phyloP scores from a whole-genome alignment of 2,797 vertebrate species.

The Thripadectes ignobilis region DNA sequence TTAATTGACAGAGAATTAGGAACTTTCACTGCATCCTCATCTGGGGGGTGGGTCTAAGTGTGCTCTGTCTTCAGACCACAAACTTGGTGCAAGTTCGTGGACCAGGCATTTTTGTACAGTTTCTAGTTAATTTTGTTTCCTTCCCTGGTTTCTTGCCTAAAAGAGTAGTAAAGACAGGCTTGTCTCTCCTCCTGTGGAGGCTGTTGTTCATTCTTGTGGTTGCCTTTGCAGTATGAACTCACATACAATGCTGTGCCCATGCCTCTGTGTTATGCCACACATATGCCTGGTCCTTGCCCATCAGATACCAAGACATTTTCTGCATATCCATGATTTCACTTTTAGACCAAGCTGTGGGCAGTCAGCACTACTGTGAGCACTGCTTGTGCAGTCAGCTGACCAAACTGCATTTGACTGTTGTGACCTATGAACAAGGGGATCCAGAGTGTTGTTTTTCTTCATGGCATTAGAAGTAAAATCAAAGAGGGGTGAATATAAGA shows the following conservation, averaged over 20 bases:
- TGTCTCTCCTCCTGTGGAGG: not conserved
- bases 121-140: not conserved
- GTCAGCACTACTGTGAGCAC: not conserved
- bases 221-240: not conserved
- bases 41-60: too few relatives aligned
- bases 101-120: not conserved
- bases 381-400: not conserved
- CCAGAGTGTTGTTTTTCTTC: not conserved
- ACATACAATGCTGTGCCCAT: fast-evolving
- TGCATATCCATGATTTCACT: not conserved
- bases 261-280: not conserved
- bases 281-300: not conserved
- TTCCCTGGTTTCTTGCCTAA: not conserved
- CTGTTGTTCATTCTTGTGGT: fast-evolving
- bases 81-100: not conserved
- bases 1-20: not conserved
- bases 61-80: not conserved
- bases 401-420: not conserved
- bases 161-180: not conserved
- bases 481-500: not conserved
- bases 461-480: not conserved
- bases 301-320: not conserved
- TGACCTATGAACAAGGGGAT: not conserved
- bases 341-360: not conserved
- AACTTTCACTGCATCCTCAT: not conserved